phyloP scores from a whole-genome alignment of 2,113 vertebrate species.

The Bos javanicus region DNA sequence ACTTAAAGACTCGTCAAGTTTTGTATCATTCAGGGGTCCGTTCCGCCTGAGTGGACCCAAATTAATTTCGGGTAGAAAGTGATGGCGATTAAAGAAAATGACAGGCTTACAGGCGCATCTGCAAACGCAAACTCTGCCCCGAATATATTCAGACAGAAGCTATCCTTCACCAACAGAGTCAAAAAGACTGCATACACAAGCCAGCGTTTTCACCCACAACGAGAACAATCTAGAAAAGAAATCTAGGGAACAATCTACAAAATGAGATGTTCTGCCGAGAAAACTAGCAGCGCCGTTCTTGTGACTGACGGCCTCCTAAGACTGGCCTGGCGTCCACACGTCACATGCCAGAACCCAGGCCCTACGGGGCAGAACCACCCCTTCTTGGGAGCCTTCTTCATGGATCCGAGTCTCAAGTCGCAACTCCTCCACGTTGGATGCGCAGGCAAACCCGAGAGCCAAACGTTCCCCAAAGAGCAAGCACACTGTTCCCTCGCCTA shows the following conservation, averaged over 20 bases:
- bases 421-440: neutral
- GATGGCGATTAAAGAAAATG: neutral
- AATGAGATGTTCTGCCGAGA: neutral
- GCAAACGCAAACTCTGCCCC: neutral
- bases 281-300: neutral
- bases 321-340: neutral
- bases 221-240: neutral
- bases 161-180: neutral
- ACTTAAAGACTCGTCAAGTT: neutral
- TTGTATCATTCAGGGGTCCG: neutral
- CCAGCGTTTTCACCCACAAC: neutral
- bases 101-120: neutral
- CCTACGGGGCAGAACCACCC: neutral
- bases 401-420: neutral
- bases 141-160: neutral
- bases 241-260: neutral
- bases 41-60: neutral
- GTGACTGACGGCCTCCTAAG: neutral
- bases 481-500: neutral
- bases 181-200: neutral
- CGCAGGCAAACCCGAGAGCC: neutral
- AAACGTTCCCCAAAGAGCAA: neutral
- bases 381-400: fast-evolving
- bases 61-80: neutral
- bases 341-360: neutral